A percentile compares a stretch with the other conserved stretches of the same genome.
Conservation (phyloP, 1,140 invertebrate genomes). For the Eupeodes corollae region DNA sequence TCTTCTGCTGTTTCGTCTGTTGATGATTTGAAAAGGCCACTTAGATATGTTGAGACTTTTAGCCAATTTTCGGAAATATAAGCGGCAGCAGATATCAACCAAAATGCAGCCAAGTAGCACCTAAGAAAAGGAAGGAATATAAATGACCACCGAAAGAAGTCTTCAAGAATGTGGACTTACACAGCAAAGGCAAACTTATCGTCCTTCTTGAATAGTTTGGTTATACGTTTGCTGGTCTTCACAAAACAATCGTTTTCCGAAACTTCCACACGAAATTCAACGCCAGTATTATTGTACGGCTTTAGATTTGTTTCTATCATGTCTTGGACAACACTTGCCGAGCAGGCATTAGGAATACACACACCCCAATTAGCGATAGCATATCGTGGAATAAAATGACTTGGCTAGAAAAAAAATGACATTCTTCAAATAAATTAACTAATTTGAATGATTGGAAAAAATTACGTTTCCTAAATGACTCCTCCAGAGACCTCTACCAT, state of each 20-base stretch:
- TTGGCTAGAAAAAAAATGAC: slow-evolving; percentile 39
- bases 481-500: slow-evolving; percentile 47
- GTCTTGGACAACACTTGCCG: slow-evolving; percentile 44
- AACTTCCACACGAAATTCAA: slow-evolving; percentile 46
- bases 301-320: slow-evolving; percentile 44
- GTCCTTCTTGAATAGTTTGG: slow-evolving; percentile 38
- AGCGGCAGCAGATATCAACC: too few species aligned
- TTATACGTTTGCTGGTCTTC: slow-evolving; percentile 30
- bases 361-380: slow-evolving; percentile 56
- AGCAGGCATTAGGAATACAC: slow-evolving; percentile 52
- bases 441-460: slow-evolving; percentile 7
- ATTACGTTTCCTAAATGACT: slow-evolving; percentile 53
- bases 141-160: neutral
- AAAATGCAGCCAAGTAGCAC: too few species aligned
- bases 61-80: too few species aligned
- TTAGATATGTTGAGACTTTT: too few species aligned
- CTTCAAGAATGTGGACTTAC: slow-evolving; percentile 19
- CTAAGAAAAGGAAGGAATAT: too few species aligned
- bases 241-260: slow-evolving; percentile 47
- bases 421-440: neutral
- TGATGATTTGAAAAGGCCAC: neutral
- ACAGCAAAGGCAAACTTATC: slow-evolving; percentile 36
- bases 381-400: slow-evolving; percentile 56
- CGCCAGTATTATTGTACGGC: slow-evolving; percentile 45
- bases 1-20: neutral